These are phyloP conservation scores for Leucoma salicis DNA, from an alignment of 2,888 invertebrate species.

Conservation along the genomic window DNA sequence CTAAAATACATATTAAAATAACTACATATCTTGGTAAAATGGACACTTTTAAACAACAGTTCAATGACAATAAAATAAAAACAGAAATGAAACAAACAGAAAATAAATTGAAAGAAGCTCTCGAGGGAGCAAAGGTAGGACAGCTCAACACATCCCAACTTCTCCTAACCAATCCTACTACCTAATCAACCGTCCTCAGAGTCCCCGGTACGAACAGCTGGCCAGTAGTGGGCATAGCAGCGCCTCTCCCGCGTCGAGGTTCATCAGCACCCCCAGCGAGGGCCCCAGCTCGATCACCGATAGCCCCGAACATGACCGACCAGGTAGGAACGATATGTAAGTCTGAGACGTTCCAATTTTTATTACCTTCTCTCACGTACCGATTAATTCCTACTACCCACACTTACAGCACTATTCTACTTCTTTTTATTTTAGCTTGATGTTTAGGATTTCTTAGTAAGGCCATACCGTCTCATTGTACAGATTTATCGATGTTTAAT, in stretches of 20 bases:
- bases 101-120: too few species aligned
- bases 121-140: not conserved
- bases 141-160: conserved; percentile 17
- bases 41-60: too few species aligned
- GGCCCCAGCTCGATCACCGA: conserved; percentile 68
- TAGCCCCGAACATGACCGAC: conserved; percentile 71
- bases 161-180: conserved; percentile 29
- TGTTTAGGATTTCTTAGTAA: conserved; percentile 5
- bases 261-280: conserved; percentile 68
- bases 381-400: conserved; percentile 22
- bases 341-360: conserved; percentile 79
- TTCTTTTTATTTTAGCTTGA: conserved; percentile 16
- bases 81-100: too few species aligned
- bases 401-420: conserved; percentile 24
- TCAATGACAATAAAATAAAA: too few species aligned
- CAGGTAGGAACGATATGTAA: conserved; percentile 83
- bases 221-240: conserved; percentile 76
- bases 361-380: conserved; percentile 45
- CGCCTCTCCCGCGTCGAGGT: conserved; percentile 66
- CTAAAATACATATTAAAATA: too few species aligned
- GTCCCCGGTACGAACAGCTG: conserved; percentile 76
- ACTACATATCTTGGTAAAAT: too few species aligned
- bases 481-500: conserved; percentile 2
- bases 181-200: conserved; percentile 52
- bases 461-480: conserved; percentile 5